Conservation (phyloP, 1,140 invertebrate genomes). For the Campoletis sonorensis region DNA sequence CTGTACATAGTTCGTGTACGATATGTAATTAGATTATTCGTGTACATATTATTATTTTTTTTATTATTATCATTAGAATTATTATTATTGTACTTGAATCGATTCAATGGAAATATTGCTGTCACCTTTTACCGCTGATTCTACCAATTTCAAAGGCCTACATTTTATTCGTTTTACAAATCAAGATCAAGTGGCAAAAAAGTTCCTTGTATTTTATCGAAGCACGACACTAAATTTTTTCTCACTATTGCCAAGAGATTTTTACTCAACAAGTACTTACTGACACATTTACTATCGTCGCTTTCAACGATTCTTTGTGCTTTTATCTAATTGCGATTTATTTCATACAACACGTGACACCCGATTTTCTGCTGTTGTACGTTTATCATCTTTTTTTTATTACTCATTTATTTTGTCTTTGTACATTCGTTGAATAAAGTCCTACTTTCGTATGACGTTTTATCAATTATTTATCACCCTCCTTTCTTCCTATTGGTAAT, state of each 20-base stretch:
- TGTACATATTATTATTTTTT: conserved; percentile 67
- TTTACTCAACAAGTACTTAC: conserved; percentile 4
- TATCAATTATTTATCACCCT: background rate
- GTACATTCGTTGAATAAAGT: background rate
- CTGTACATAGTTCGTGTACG: conserved; percentile 74
- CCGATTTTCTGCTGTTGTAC: background rate
- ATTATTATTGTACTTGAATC: background rate
- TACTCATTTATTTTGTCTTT: background rate
- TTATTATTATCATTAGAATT: background rate
- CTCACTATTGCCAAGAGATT: too few species aligned
- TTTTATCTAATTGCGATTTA: background rate
- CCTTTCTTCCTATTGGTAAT: background rate
- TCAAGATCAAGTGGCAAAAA: too few species aligned
- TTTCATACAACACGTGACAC: background rate
- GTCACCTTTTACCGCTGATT: too few species aligned
- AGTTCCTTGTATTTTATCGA: too few species aligned
- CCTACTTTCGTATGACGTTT: background rate
- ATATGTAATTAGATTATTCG: conserved; percentile 75
- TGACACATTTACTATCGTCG: background rate
- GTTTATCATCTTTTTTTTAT: background rate
- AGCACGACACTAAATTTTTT: too few species aligned
- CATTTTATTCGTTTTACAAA: too few species aligned
- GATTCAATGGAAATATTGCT: conserved; percentile 17
- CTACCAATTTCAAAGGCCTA: too few species aligned
- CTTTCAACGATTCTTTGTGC: background rate